These are phyloP conservation scores for Ophonus ardosiacus DNA, from an alignment of 2,888 invertebrate species.

Conservation along the genomic window DNA sequence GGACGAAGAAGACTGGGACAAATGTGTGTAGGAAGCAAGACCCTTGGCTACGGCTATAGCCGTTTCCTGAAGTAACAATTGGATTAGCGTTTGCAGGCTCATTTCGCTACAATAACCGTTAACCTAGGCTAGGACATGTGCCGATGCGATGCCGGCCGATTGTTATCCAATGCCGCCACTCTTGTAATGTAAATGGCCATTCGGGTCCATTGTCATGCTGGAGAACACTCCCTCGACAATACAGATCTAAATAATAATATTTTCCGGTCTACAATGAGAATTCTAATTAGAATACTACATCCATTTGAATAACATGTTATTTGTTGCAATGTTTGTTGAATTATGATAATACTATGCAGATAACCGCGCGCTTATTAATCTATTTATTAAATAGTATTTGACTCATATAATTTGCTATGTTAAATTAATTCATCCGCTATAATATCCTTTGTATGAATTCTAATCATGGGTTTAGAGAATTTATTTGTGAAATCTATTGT, in stretches of 20 bases:
- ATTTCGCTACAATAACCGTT: constrained; percentile 37
- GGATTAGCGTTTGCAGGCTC: constrained; percentile 28
- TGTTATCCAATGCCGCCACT: constrained; percentile 36
- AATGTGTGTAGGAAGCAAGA: background rate
- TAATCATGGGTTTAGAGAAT: background rate
- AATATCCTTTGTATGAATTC: background rate
- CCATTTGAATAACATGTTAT: background rate
- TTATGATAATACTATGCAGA: constrained; percentile 5
- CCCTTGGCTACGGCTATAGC: background rate
- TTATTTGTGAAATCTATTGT: no score
- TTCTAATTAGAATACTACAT: constrained; percentile 9
- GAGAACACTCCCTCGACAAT: constrained; percentile 4
- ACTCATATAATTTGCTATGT: constrained; percentile 4
- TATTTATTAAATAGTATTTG: background rate
- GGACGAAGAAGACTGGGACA: background rate
- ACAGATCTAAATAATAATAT: constrained; percentile 25
- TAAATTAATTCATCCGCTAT: background rate
- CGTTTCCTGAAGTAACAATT: constrained; percentile 49
- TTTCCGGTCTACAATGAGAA: constrained; percentile 28
- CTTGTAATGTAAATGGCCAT: constrained; percentile 41
- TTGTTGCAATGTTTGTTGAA: constrained; percentile 13
- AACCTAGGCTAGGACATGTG: constrained; percentile 41
- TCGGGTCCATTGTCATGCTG: constrained; percentile 12
- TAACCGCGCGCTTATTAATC: background rate
- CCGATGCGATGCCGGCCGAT: background rate